phyloP scores from a whole-genome alignment of 2,888 invertebrate genomes.

The Dilophus febrilis region DNA sequence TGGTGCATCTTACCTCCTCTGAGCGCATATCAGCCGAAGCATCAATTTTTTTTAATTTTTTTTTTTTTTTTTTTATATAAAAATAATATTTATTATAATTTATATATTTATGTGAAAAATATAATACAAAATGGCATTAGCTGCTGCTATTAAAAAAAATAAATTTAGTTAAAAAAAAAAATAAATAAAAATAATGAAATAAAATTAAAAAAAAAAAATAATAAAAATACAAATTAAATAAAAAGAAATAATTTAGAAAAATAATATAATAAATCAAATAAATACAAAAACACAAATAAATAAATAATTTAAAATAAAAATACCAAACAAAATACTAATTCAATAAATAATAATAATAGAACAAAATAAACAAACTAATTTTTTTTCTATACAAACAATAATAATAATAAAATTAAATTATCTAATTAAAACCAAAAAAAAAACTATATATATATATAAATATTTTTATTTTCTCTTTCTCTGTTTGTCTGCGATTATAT shows the following conservation, averaged over 20 bases:
- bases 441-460: background rate
- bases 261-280: conserved; percentile 4
- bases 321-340: background rate
- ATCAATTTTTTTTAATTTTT: conserved; percentile 7
- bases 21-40: conserved; percentile 13
- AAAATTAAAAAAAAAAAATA: conserved; percentile 5
- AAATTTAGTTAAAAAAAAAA: conserved; percentile 3
- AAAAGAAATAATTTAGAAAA: conserved; percentile 29
- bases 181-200: conserved; percentile 2
- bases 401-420: conserved; percentile 22
- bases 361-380: no score
- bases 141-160: conserved; percentile 2
- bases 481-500: no score
- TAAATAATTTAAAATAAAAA: background rate
- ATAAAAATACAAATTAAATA: conserved; percentile 18
- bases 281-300: conserved; percentile 8
- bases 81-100: no score
- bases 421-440: conserved; percentile 24
- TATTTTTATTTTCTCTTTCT: no score
- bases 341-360: background rate
- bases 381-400: conserved; percentile 14
- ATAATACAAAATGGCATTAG: background rate
- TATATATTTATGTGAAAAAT: no score
- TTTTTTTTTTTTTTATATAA: no score
- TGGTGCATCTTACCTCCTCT: conserved; percentile 15